These are phyloP conservation scores for Glomeris maerens DNA, from an alignment of 1,140 invertebrate genomes.

Conservation along the genomic window DNA sequence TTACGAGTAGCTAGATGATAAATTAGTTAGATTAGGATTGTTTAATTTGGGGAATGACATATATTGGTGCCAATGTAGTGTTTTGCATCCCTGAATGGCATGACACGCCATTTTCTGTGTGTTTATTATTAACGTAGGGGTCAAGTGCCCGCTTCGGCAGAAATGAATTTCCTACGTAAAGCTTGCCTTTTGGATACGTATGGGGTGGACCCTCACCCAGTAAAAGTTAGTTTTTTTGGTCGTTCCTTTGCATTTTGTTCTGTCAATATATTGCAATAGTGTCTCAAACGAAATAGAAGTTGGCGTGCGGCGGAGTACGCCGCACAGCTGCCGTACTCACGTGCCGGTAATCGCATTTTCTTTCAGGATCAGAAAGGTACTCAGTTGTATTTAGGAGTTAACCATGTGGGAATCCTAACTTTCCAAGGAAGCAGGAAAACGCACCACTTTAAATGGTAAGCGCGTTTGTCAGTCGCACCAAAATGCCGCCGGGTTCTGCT, in stretches of 20 bases:
- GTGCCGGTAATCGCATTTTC: no score
- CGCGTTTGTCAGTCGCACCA: no score
- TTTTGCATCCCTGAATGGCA: no score
- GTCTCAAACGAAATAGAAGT: not conserved
- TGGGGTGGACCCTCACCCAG: slow-evolving; percentile 91
- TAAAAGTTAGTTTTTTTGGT: slow-evolving; percentile 70
- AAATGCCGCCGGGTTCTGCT: not conserved
- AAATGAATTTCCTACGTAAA: slow-evolving; percentile 69
- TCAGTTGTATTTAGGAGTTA: slow-evolving; percentile 86
- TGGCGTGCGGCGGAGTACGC: not conserved
- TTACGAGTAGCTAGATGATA: no score
- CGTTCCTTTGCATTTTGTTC: not conserved
- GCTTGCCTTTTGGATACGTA: slow-evolving; percentile 85
- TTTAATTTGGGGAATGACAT: no score
- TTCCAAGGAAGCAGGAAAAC: slow-evolving; percentile 85
- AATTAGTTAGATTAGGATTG: no score
- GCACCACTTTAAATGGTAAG: slow-evolving; percentile 82
- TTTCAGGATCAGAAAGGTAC: slow-evolving; percentile 71
- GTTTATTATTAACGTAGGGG: slow-evolving; percentile 23
- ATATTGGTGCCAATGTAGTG: no score
- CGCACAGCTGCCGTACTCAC: no score
- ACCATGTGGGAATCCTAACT: slow-evolving; percentile 83
- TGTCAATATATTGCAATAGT: not conserved
- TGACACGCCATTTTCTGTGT: no score
- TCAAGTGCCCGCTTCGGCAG: slow-evolving; percentile 42